These are phyloP conservation scores for Drosophila fungiperda DNA, from an alignment of 2,888 invertebrate species.

Conservation along the genomic window DNA sequence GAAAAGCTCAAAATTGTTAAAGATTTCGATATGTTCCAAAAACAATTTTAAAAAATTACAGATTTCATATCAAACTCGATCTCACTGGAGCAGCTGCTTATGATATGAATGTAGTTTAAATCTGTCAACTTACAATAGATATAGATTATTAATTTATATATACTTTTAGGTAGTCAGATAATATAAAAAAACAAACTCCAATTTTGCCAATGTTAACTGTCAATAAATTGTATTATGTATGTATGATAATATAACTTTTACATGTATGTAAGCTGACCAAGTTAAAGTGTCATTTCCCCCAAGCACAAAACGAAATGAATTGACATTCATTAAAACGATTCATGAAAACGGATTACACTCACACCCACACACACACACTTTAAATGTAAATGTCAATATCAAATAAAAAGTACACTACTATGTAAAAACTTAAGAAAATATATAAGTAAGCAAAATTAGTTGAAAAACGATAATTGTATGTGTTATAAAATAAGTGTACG, in stretches of 20 bases:
- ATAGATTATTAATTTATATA: slow-evolving; percentile 24
- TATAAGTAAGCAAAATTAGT: slow-evolving; percentile 7
- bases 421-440: slow-evolving; percentile 5
- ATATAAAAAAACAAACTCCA: slow-evolving; percentile 49
- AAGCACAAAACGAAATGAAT: slow-evolving; percentile 18
- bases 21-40: slow-evolving; percentile 22
- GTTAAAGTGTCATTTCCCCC: slow-evolving; percentile 14
- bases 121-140: slow-evolving; percentile 17
- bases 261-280: slow-evolving; percentile 36
- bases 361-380: slow-evolving; percentile 9
- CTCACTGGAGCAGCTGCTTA: slow-evolving; percentile 8
- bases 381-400: slow-evolving; percentile 44
- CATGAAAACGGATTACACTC: slow-evolving; percentile 12
- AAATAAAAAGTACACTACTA: slow-evolving; percentile 11
- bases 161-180: slow-evolving; percentile 27
- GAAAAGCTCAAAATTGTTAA: slow-evolving; percentile 51
- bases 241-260: slow-evolving; percentile 15
- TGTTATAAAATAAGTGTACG: slow-evolving; percentile 41
- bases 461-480: slow-evolving; percentile 18
- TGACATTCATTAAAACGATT: slow-evolving; percentile 13
- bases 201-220: slow-evolving; percentile 73
- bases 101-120: slow-evolving; percentile 20
- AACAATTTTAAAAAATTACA: slow-evolving; percentile 6
- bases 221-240: slow-evolving; percentile 60
- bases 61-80: slow-evolving; percentile 12